Base-by-base conservation (phyloP, 2,113 vertebrate species). In the Columba janthina region DNA sequence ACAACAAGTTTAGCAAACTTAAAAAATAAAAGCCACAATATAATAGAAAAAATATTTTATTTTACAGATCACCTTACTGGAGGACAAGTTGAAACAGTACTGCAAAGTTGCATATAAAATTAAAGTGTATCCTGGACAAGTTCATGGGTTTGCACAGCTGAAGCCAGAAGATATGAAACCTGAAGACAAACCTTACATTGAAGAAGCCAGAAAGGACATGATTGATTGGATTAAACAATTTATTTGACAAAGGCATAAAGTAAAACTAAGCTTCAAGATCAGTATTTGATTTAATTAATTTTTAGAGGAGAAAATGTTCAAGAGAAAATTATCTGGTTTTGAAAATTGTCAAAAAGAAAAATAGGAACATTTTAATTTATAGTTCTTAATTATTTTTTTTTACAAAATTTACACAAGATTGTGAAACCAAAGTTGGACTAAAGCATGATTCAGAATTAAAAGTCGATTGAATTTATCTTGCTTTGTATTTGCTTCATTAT, bases 141-240 rank as follows among this genome's bases (percentile, higher is more conserved):
- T 98, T 25, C 99, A 99, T 16, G 99, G 99, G 8, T 99, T 99
- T 91, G 99, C 98, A 86, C 98, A 99, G 66, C 97, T 99, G 31
- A 98, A 99, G 92, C 98, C 97, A 83, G 99, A 99, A 78, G 99
- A 99, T 53, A 98, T 98, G 62, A 98, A 98, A 29, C 97, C 98
- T 1, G n/a, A 74, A 2, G 99, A 99, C 92, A 98, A 97, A 95
- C 98, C 98, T 31, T 97, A 97, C 28, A 99, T 99, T 61, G 98
- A 98, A 71, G 98, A 99, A 96, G 99, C 99, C n/a, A 98, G 99
- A 81, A 96, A 94, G 67, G 99, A 99, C 89, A 97, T 99, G 96
- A 83, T 99, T 1, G 98, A 98, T 58, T 99, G 99, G 99, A 95
- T 99, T 61, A 98, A 98, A 53, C 99, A 98, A 84, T 99, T 98